A percentile compares a stretch with the other conserved stretches of the same genome.
Evolutionary conservation across 2,113 vertebrate species (phyloP).

Genomic region (Thymallus thymallus): DNA sequence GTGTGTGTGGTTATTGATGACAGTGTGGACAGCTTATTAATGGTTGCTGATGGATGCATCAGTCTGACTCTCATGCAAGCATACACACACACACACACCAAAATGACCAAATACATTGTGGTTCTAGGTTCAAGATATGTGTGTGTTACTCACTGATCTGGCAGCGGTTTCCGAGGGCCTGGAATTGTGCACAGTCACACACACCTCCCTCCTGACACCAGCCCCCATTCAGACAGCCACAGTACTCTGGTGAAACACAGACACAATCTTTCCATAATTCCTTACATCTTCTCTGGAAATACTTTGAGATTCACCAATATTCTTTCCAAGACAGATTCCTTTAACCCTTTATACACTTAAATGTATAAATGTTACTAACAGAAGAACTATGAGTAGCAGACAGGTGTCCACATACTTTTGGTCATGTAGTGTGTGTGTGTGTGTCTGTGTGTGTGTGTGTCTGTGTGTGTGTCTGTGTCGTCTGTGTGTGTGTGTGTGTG

Average conservation of each 20-base stretch:
- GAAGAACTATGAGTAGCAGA: no score
- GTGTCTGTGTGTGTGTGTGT: constrained; percentile 20
- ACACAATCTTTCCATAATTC: no score
- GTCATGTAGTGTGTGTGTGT: no score
- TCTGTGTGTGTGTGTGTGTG: constrained; percentile 35
- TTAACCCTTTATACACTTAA: no score
- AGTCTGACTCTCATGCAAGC: constrained; percentile 1
- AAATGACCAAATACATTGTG: constrained; percentile 17
- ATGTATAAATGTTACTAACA: no score
- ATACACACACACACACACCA: constrained; percentile 6
- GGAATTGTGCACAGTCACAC: constrained; percentile 96
- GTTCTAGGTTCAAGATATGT: not conserved
- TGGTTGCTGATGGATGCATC: constrained; percentile 51
- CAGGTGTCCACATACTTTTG: no score
- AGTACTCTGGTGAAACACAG: constrained; percentile 67
- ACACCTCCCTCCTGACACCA: constrained; percentile 86
- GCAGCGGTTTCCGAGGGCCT: constrained; percentile 91
- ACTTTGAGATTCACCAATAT: no score
- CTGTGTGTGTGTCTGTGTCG: constrained; percentile 38
- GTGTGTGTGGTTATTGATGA: constrained; percentile 41
- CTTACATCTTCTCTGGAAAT: no score
- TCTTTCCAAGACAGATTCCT: no score
- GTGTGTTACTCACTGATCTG: constrained; percentile 87
- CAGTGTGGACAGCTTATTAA: constrained; percentile 46
- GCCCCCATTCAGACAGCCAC: constrained; percentile 93